phyloP scores from a whole-genome alignment of 2,797 vertebrate species.

The Crocidura indochinensis region DNA sequence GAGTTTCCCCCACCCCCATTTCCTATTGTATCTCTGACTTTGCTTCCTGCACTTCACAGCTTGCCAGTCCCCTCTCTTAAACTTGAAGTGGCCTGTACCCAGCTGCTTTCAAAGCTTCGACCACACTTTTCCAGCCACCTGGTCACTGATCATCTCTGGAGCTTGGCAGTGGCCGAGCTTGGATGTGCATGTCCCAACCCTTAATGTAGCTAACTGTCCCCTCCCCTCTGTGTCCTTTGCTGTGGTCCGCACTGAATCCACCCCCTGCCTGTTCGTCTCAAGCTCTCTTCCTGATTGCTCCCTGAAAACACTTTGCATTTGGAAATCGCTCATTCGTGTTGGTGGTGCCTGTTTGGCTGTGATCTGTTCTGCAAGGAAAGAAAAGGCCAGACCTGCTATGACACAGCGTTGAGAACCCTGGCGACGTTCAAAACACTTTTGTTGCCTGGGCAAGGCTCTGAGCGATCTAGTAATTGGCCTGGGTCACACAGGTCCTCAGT shows the following conservation, averaged over 20 bases:
- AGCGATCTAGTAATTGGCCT: neutral
- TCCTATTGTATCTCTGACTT: neutral
- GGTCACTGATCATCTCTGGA: neutral
- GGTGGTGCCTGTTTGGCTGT: slow-evolving; percentile 14
- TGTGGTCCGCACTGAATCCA: neutral
- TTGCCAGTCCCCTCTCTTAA: neutral
- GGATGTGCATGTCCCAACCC: neutral
- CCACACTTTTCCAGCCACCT: neutral
- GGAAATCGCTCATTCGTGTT: neutral
- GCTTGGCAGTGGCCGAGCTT: neutral
- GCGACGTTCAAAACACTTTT: neutral
- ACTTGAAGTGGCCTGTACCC: neutral
- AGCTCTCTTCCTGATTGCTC: neutral
- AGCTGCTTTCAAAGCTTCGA: neutral
- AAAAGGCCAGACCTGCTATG: neutral
- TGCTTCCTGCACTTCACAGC: neutral
- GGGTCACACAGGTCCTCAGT: neutral
- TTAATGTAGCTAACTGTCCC: neutral
- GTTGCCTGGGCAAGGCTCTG: neutral
- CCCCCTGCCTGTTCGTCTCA: neutral
- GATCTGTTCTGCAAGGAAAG: neutral
- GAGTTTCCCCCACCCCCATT: too few species aligned
- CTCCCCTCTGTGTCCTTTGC: neutral
- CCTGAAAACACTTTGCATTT: slow-evolving; percentile 52
- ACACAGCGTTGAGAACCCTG: neutral